Conservation (phyloP, 2,888 invertebrate species). For the Physocephala rufipes region DNA sequence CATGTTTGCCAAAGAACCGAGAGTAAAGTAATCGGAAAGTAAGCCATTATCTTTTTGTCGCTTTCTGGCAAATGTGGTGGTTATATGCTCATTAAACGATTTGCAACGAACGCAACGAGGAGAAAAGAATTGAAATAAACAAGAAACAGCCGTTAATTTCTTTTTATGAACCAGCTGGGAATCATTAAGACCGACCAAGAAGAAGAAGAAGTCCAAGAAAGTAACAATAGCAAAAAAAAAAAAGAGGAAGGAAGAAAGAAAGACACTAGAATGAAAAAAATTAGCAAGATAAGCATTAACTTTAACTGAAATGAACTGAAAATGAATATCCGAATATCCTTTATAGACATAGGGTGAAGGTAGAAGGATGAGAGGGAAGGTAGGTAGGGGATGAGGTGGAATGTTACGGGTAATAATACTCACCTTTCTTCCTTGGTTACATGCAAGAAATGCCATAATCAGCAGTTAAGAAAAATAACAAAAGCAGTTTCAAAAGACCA, state of each 20-base stretch:
- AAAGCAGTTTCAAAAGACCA: slow-evolving; percentile 43
- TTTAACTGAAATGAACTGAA: slow-evolving; percentile 42
- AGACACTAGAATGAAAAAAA: slow-evolving; percentile 27
- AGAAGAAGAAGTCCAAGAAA: slow-evolving; percentile 43
- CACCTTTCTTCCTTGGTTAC: neutral
- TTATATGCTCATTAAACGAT: slow-evolving; percentile 66
- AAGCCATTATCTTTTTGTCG: slow-evolving; percentile 42
- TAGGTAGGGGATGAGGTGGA: no score
- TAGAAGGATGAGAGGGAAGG: no score
- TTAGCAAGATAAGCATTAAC: slow-evolving; percentile 57
- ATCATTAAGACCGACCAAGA: slow-evolving; percentile 58
- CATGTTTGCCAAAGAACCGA: slow-evolving; percentile 30
- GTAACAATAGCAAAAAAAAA: slow-evolving; percentile 35
- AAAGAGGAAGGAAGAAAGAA: slow-evolving; percentile 42
- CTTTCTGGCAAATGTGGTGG: slow-evolving; percentile 47
- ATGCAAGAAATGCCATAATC: slow-evolving; percentile 59
- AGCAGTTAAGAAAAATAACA: slow-evolving; percentile 62
- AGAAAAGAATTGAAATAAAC: slow-evolving; percentile 40
- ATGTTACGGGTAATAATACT: no score
- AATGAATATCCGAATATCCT: no score
- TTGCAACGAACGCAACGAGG: slow-evolving; percentile 49
- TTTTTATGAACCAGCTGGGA: slow-evolving; percentile 67
- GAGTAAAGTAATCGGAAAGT: slow-evolving; percentile 39
- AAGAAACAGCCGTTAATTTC: slow-evolving; percentile 65
- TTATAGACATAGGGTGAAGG: no score